A percentile compares a stretch with the other conserved stretches of the same genome.
phyloP scores from a whole-genome alignment of 2,797 vertebrate genomes.

The Uromys caudimaculatus region DNA sequence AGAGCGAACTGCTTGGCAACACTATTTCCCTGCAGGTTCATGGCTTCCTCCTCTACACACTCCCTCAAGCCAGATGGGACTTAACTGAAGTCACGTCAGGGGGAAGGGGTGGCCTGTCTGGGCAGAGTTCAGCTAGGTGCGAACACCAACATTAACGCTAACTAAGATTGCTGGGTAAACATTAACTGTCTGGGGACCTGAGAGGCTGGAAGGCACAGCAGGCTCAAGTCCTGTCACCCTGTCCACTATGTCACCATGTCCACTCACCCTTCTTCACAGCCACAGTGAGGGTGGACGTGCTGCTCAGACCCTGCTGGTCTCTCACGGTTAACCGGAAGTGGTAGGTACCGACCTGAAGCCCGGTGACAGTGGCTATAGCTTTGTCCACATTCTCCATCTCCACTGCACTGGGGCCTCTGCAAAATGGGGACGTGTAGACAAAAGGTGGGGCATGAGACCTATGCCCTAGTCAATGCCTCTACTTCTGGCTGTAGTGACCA shows the following conservation, averaged over 20 bases:
- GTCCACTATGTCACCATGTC: slow-evolving; percentile 47
- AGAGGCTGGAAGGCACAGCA: background rate
- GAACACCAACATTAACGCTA: background rate
- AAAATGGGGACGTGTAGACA: slow-evolving; percentile 64
- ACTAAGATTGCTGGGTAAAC: background rate
- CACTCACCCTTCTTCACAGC: slow-evolving; percentile 91
- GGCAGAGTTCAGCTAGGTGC: background rate
- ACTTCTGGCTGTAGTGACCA: background rate
- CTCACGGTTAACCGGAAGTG: slow-evolving; percentile 91
- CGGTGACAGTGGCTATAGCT: slow-evolving; percentile 89
- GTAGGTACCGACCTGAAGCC: slow-evolving; percentile 90
- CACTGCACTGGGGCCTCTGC: slow-evolving; percentile 90
- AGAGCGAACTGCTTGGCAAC: background rate
- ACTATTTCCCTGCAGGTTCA: background rate
- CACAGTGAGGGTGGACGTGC: slow-evolving; percentile 87
- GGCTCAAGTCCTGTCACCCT: no score
- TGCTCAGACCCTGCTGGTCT: slow-evolving; percentile 91
- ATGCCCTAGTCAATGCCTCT: background rate
- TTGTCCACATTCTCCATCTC: slow-evolving; percentile 88
- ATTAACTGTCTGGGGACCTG: background rate
- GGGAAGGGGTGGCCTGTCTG: background rate
- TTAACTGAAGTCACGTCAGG: background rate
- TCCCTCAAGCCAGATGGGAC: background rate
- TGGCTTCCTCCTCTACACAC: background rate
- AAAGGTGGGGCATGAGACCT: background rate